Evolutionary conservation across 2,888 invertebrate genomes (phyloP).

Genomic region (Andrena flavipes): DNA sequence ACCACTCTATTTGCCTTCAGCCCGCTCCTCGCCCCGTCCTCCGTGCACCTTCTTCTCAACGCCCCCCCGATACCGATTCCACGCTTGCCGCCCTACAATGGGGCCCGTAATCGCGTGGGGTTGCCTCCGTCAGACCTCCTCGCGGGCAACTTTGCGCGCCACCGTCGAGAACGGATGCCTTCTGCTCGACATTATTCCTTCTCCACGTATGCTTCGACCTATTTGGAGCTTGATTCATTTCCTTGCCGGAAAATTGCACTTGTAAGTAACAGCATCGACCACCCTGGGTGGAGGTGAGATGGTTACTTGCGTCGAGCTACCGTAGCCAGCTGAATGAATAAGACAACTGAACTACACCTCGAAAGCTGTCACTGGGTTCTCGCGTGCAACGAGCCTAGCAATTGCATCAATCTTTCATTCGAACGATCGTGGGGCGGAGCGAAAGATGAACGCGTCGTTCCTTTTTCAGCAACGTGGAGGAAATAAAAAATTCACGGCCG

Average conservation of each 20-base stretch:
- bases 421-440: background rate
- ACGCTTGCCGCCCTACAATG: slow-evolving; percentile 5
- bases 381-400: background rate
- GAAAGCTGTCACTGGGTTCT: background rate
- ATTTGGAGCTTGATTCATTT: no score
- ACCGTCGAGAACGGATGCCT: background rate
- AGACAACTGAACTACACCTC: background rate
- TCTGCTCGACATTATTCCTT: background rate
- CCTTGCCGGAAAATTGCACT: background rate
- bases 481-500: slow-evolving; percentile 45
- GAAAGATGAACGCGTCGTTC: background rate
- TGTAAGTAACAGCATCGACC: no score
- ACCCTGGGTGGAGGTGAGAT: no score
- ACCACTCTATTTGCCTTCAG: slow-evolving; percentile 69
- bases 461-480: background rate
- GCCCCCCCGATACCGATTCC: slow-evolving; percentile 45
- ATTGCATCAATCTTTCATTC: slow-evolving; percentile 5
- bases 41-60: slow-evolving; percentile 36
- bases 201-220: no score
- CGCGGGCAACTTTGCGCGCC: slow-evolving; percentile 12
- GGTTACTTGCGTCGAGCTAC: no score
- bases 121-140: background rate
- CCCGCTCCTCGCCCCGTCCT: slow-evolving; percentile 3
- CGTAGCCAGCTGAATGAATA: no score
- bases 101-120: slow-evolving; percentile 19